Conservation (phyloP, 2,797 vertebrate genomes). For the Champsocephalus esox region DNA sequence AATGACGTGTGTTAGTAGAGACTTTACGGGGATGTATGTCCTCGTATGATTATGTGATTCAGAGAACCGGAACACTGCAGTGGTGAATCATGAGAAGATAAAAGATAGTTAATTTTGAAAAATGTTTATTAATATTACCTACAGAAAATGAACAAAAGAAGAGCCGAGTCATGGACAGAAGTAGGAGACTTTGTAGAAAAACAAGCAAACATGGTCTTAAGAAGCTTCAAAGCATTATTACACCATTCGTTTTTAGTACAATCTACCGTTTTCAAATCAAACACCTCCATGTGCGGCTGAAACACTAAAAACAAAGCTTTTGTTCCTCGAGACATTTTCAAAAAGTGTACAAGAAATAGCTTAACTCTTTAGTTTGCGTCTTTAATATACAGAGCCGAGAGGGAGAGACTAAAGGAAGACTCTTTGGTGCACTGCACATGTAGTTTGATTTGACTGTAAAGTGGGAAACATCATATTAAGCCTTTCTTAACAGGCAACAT, state of each 20-base stretch:
- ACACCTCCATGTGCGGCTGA: slow-evolving; percentile 27
- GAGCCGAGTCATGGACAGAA: slow-evolving; percentile 37
- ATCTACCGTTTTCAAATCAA: slow-evolving; percentile 47
- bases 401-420: slow-evolving; percentile 20
- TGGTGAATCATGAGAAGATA: slow-evolving; percentile 16
- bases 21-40: background rate
- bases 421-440: slow-evolving; percentile 58
- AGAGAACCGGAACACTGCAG: background rate
- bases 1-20: background rate
- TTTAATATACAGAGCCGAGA: slow-evolving; percentile 18
- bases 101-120: slow-evolving; percentile 65
- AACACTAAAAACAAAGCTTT: slow-evolving; percentile 26
- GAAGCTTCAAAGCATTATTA: slow-evolving; percentile 46
- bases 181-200: slow-evolving; percentile 62
- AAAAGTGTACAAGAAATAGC: slow-evolving; percentile 20
- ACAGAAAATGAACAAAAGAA: slow-evolving; percentile 67
- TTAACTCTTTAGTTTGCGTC: slow-evolving; percentile 18
- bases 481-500: background rate
- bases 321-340: slow-evolving; percentile 13
- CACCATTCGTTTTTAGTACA: slow-evolving; percentile 53
- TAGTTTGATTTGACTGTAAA: slow-evolving; percentile 4
- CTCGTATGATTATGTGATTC: background rate
- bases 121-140: slow-evolving; percentile 82
- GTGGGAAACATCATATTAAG: slow-evolving; percentile 1
- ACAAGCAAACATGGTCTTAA: slow-evolving; percentile 50